A percentile compares a stretch with the other conserved stretches of the same genome.
Conservation (phyloP, 1,140 invertebrate genomes). For the Apis laboriosa region DNA sequence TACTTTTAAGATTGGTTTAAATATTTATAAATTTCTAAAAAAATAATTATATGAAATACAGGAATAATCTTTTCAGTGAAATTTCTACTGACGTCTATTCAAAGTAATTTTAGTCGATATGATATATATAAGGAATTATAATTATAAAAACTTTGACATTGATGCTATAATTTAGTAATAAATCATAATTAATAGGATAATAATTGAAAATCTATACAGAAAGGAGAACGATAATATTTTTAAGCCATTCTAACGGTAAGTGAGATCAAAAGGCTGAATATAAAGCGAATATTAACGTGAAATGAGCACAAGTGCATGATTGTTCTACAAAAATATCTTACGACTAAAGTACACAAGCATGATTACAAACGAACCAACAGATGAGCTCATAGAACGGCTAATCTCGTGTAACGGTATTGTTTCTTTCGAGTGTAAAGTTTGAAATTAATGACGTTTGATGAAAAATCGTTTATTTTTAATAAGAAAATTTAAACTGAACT, state of each 20-base stretch:
- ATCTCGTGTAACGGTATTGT: constrained; percentile 64
- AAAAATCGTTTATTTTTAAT: too few relatives aligned
- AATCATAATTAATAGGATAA: constrained; percentile 10
- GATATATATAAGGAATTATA: not conserved
- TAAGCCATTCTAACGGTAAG: constrained; percentile 19
- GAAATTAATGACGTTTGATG: too few relatives aligned
- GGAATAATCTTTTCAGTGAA: not conserved
- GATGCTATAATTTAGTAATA: not conserved
- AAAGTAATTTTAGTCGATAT: not conserved
- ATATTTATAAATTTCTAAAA: not conserved
- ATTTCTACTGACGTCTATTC: not conserved
- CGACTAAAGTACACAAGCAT: constrained; percentile 5
- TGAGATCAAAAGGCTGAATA: not conserved
- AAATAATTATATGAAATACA: not conserved
- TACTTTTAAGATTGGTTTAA: not conserved
- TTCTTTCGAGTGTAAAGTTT: constrained; percentile 26
- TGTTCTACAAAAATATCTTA: not conserved
- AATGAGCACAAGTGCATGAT: constrained; percentile 9
- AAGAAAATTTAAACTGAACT: too few relatives aligned
- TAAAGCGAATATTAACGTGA: constrained; percentile 24
- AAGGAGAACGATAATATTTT: not conserved
- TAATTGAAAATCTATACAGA: not conserved
- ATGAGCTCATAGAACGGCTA: constrained; percentile 37
- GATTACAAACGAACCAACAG: not conserved
- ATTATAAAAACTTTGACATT: not conserved